Conservation (phyloP, 2,888 invertebrate genomes). For the Ochropleura leucogaster region DNA sequence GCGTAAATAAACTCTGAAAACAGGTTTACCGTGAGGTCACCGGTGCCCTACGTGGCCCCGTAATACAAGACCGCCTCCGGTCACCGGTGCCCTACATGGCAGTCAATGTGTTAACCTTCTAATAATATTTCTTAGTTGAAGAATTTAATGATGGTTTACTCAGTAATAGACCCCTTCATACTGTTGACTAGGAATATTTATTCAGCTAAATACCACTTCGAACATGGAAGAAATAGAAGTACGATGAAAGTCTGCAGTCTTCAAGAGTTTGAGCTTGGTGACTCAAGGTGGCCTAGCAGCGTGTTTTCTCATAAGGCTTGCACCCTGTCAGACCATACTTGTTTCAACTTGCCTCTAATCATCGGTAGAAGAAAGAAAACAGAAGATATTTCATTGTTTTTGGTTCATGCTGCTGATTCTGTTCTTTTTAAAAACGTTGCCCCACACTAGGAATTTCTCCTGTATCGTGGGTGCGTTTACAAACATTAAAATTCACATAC, state of each 20-base stretch:
- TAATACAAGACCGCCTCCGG: no score
- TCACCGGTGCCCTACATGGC: no score
- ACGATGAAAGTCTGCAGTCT: background rate
- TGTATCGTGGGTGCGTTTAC: no score
- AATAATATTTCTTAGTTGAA: background rate
- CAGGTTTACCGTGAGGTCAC: no score
- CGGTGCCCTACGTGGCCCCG: no score
- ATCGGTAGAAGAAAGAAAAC: constrained; percentile 57
- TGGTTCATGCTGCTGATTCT: background rate
- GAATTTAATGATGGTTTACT: background rate
- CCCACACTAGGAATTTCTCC: no score
- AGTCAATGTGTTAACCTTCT: no score
- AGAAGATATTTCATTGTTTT: constrained; percentile 33
- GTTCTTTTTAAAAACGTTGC: no score
- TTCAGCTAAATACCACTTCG: background rate
- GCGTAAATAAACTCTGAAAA: no score
- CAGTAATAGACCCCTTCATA: background rate
- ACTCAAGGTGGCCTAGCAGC: constrained; percentile 91
- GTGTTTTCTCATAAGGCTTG: constrained; percentile 90
- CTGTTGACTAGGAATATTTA: constrained; percentile 4
- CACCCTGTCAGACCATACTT: constrained; percentile 92
- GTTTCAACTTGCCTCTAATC: constrained; percentile 82
- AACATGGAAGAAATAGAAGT: background rate
- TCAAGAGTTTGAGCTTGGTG: constrained; percentile 76
- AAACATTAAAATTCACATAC: no score